Conservation (phyloP, 1,140 invertebrate species). For the Lucilia cuprina region DNA sequence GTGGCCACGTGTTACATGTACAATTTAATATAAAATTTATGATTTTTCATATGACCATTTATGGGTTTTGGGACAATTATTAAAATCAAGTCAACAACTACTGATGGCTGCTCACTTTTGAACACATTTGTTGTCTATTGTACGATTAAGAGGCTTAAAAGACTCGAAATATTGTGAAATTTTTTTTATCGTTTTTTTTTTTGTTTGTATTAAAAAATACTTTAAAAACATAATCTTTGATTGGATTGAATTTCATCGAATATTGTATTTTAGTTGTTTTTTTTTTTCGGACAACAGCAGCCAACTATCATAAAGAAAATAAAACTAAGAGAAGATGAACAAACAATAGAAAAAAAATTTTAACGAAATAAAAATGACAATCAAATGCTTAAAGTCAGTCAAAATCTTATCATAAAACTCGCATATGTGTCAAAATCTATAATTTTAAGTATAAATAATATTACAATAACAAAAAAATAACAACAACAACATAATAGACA, state of each 20-base stretch:
- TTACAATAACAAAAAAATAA: conserved; percentile 16
- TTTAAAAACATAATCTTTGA: background rate
- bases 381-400: conserved; percentile 32
- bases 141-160: background rate
- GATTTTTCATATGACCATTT: background rate
- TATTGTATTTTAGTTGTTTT: background rate
- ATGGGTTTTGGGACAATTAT: conserved; percentile 1
- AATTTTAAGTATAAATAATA: conserved; percentile 34
- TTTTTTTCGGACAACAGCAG: no score
- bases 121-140: background rate
- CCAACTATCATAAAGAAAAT: no score
- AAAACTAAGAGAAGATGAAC: no score
- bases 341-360: background rate
- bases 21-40: conserved; percentile 31
- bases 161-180: background rate
- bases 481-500: background rate
- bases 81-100: conserved; percentile 3
- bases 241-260: conserved; percentile 4
- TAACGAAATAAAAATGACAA: conserved; percentile 15
- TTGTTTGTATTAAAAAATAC: background rate
- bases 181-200: background rate
- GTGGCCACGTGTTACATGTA: conserved; percentile 21
- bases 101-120: background rate
- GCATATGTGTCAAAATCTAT: conserved; percentile 32
- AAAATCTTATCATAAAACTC: conserved; percentile 34